Base-by-base conservation (phyloP, 2,888 invertebrate species). In the Polyploca ridens region DNA sequence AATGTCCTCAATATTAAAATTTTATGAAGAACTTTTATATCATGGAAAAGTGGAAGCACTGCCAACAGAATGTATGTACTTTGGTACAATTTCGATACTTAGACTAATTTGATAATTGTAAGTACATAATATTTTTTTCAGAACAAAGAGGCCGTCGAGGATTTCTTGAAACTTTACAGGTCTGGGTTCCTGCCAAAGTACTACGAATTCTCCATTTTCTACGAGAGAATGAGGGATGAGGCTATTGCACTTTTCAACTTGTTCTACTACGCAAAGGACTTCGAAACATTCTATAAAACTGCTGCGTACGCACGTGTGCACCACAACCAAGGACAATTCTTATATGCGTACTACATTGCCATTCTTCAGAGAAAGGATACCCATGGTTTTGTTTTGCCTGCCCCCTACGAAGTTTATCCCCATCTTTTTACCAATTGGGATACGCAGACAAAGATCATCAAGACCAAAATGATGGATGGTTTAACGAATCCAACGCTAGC, bases 351-450 rank as follows among this genome's bases (percentile, higher is more conserved):
- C 79, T 94, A 95, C 74, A 92, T 95, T 13, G 96, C 96, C 54
- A 83, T 95, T 8, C 78, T 95, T 33, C 95, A 96, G 75, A 95
- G 96, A 62, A 76, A 89, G 2, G 96, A 96, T 74, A 93, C 95
- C 64, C 86, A 89, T 62, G 94, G 94, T 64, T 83, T 96, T 41
- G 94, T 95, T 19, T 76, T 96, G 49, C 97, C 97, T 3, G 95
- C 96, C 3, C 91, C 95, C n/a, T 96, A 96, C 77, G 96, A 97
- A 91, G 89, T 96, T 41, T 90, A 94, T 74, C 96, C 97, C 0
- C 94, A 96, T 81, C 94, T 94, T 72, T 97, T 95, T 91, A 94
- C 95, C 70, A 95, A 95, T 83, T 84, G 91, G 14, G 95, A 96
- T 59, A 91, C 95, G 13, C 88, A 96, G 74, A 76, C 84, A 59